Conservation (phyloP, 2,888 invertebrate genomes). For the Cheilosia vernalis region DNA sequence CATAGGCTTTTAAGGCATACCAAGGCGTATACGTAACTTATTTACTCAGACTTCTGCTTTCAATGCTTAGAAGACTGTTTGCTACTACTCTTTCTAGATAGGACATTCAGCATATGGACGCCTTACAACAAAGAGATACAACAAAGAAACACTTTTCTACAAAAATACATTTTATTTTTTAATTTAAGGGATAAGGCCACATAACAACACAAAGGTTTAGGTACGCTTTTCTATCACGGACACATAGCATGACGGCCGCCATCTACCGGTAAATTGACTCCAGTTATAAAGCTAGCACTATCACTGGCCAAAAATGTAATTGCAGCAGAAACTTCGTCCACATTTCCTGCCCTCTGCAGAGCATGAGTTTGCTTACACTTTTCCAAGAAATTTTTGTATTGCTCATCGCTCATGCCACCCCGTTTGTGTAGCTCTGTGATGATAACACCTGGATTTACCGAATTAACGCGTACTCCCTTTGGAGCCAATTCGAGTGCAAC, state of each 20-base stretch:
- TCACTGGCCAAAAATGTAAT: constrained; percentile 95
- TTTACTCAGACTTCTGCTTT: no score
- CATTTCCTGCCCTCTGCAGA: constrained; percentile 92
- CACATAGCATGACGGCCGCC: constrained; percentile 86
- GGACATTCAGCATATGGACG: no score
- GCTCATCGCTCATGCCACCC: constrained; percentile 89
- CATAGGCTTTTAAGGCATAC: no score
- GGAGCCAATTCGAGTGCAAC: constrained; percentile 92
- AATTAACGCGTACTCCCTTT: constrained; percentile 93
- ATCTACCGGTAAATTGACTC: constrained; percentile 89
- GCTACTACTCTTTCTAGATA: no score
- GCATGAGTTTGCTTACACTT: constrained; percentile 94
- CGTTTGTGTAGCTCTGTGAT: constrained; percentile 93
- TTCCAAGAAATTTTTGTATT: constrained; percentile 92
- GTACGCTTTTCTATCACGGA: constrained; percentile 84
- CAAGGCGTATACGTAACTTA: no score
- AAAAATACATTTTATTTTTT: constrained; percentile 8
- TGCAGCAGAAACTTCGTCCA: constrained; percentile 92
- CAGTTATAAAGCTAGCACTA: constrained; percentile 88
- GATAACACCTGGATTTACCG: constrained; percentile 97
- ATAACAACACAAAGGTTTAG: neutral
- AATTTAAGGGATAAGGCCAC: neutral
- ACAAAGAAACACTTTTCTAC: neutral
- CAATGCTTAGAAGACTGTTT: no score
- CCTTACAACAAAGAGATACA: no score